phyloP scores from a whole-genome alignment of 1,140 invertebrate genomes.

The Leptinotarsa undecemlineata region DNA sequence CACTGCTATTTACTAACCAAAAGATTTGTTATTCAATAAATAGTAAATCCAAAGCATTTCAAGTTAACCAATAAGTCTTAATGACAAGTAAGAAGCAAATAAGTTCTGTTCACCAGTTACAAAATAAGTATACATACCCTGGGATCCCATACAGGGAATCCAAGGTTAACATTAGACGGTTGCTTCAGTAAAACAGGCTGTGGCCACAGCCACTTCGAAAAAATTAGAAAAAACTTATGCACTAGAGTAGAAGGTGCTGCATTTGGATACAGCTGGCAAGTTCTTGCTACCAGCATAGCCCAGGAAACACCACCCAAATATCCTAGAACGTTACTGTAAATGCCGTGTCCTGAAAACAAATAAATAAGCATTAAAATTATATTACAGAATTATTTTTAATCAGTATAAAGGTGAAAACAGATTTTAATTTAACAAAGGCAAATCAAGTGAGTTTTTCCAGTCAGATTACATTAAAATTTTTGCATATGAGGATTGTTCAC shows the following conservation, averaged over 20 bases:
- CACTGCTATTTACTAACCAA: too few species aligned
- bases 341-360: conserved; percentile 77
- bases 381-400: too few species aligned
- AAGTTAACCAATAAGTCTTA: too few species aligned
- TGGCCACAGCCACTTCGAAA: conserved; percentile 97
- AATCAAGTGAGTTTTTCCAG: too few species aligned
- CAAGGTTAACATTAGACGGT: conserved; percentile 83
- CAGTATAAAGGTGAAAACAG: too few species aligned
- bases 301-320: conserved; percentile 99
- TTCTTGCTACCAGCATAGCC: conserved; percentile 98
- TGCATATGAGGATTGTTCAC: too few species aligned
- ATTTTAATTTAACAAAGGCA: too few species aligned
- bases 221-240: conserved; percentile 98
- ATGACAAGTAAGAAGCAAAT: too few species aligned
- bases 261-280: conserved; percentile 98
- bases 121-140: conserved; percentile 63
- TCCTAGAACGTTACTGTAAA: conserved; percentile 97
- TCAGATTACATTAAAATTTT: too few species aligned
- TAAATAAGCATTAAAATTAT: not conserved
- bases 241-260: conserved; percentile 92
- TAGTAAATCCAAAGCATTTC: too few species aligned
- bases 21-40: too few species aligned
- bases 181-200: conserved; percentile 95
- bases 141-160: conserved; percentile 95
- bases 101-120: too few species aligned